Evolutionary conservation across 1,140 invertebrate genomes (phyloP).

Genomic region (Elymnias hypermnestra): DNA sequence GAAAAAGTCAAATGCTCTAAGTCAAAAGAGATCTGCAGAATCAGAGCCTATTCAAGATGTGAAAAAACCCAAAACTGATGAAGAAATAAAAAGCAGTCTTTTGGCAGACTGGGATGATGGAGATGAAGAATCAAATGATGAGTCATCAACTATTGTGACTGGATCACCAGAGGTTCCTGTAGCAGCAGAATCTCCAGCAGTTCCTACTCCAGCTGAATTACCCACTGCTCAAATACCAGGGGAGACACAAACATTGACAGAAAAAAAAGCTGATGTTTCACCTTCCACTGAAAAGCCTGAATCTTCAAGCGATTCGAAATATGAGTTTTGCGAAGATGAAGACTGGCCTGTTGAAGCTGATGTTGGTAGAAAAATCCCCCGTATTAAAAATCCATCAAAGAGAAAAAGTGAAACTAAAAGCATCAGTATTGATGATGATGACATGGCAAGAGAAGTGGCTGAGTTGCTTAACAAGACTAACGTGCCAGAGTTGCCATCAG

Average conservation of each 20-base stretch:
- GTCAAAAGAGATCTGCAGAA: slow-evolving; percentile 43
- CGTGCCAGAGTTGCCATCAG: slow-evolving; percentile 73
- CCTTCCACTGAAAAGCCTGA: slow-evolving; percentile 48
- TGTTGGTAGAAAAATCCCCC: slow-evolving; percentile 73
- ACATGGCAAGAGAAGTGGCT: slow-evolving; percentile 74
- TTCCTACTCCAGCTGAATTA: slow-evolving; percentile 46
- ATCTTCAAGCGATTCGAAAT: slow-evolving; percentile 61
- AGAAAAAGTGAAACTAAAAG: slow-evolving; percentile 60
- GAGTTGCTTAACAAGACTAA: slow-evolving; percentile 76
- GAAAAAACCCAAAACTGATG: slow-evolving; percentile 66
- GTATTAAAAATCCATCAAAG: slow-evolving; percentile 62
- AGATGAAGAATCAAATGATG: slow-evolving; percentile 63
- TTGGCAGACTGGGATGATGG: slow-evolving; percentile 74
- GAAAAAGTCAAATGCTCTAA: slow-evolving; percentile 29
- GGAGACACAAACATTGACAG: slow-evolving; percentile 23
- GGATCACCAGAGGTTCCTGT: slow-evolving; percentile 71
- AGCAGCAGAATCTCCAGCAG: slow-evolving; percentile 54
- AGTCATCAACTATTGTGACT: slow-evolving; percentile 36
- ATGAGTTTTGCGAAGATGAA: slow-evolving; percentile 78
- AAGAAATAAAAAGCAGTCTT: slow-evolving; percentile 72
- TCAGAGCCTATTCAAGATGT: slow-evolving; percentile 30
- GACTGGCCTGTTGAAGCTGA: slow-evolving; percentile 69
- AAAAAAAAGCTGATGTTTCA: slow-evolving; percentile 47
- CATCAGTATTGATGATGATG: slow-evolving; percentile 61
- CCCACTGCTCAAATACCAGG: slow-evolving; percentile 34